Evolutionary conservation across 2,113 vertebrate species (phyloP).

Genomic region (Machaerirhynchus nigripectus): DNA sequence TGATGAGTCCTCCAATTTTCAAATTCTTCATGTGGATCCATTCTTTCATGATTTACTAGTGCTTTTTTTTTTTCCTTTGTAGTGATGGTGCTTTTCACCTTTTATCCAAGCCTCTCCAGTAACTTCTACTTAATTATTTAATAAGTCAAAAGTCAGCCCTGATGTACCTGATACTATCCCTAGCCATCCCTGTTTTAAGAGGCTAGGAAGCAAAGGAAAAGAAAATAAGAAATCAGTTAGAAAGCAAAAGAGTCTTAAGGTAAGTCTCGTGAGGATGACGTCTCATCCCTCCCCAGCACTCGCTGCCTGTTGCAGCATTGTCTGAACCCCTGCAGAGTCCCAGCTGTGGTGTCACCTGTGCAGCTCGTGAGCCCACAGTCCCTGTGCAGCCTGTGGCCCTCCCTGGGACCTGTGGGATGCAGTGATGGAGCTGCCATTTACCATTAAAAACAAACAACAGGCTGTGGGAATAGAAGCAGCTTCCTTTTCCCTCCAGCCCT

Average conservation of each 20-base stretch:
- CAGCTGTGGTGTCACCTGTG: not conserved
- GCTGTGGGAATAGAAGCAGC: conserved; percentile 61
- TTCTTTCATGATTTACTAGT: not conserved
- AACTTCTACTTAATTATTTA: not conserved
- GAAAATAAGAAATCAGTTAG: not conserved
- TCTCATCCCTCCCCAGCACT: not conserved
- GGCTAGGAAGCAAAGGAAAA: not conserved
- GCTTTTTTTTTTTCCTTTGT: not conserved
- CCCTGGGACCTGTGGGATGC: not conserved
- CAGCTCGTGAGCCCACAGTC: fast-evolving
- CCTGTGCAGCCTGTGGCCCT: fast-evolving
- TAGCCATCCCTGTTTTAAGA: not conserved
- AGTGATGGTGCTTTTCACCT: not conserved
- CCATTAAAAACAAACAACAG: conserved; percentile 59
- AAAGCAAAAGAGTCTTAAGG: not conserved
- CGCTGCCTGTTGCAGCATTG: fast-evolving
- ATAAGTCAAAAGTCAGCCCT: not conserved
- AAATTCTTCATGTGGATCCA: not conserved
- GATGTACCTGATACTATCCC: not conserved
- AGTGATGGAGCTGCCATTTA: conserved; percentile 21
- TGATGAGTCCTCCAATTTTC: not conserved
- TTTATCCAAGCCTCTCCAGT: not conserved
- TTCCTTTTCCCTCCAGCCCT: conserved; percentile 62
- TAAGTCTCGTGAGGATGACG: not conserved
- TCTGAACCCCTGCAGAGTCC: not conserved